A percentile compares a stretch with the other conserved stretches of the same genome.
Conservation (phyloP, 2,113 vertebrate species). For the Phaethon lepturus region DNA sequence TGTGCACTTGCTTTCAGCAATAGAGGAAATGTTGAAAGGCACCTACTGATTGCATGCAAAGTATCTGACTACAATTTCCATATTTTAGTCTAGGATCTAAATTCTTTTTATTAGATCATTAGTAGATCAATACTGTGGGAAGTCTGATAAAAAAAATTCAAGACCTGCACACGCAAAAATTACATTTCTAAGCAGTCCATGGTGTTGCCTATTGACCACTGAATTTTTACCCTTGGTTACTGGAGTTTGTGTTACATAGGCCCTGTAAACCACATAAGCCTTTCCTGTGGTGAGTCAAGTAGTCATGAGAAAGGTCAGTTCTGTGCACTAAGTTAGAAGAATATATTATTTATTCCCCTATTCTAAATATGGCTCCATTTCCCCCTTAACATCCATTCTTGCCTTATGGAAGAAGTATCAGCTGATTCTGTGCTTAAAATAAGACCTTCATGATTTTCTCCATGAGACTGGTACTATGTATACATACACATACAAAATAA, state of each 20-base stretch:
- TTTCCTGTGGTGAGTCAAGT: background rate
- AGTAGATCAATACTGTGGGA: background rate
- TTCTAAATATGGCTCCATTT: background rate
- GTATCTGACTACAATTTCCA: background rate
- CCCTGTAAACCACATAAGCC: background rate
- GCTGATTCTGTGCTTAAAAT: background rate
- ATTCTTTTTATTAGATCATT: background rate
- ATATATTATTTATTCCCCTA: background rate
- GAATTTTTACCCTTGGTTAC: background rate
- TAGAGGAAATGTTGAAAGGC: background rate
- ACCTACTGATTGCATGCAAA: background rate
- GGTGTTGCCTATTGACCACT: fast-evolving
- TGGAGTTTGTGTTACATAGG: background rate
- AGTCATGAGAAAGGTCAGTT: background rate
- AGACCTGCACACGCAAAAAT: background rate
- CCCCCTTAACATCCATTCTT: background rate
- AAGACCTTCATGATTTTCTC: background rate
- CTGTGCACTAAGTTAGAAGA: background rate
- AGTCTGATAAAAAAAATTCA: background rate
- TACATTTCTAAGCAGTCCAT: background rate
- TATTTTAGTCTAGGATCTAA: background rate
- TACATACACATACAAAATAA: background rate
- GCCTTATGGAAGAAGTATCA: background rate
- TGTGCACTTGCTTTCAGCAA: background rate
- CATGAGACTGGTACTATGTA: background rate